These are phyloP conservation scores for Aphelinus certus DNA, from an alignment of 1,140 invertebrate species.

Conservation along the genomic window DNA sequence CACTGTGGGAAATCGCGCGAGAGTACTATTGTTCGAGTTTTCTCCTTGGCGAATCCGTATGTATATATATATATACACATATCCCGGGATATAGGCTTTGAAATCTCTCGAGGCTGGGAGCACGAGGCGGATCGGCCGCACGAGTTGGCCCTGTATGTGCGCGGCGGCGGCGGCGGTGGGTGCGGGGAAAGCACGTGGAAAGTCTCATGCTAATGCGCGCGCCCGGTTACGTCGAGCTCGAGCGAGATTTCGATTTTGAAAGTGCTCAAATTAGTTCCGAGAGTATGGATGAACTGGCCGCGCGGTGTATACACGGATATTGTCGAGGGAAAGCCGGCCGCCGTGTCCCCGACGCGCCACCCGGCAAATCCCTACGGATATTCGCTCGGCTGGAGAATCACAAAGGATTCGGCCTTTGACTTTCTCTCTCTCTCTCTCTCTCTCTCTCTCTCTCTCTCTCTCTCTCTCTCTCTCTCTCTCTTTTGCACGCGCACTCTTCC, in stretches of 20 bases:
- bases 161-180: too few species aligned
- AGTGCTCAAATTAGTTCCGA: slow-evolving; percentile 22
- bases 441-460: slow-evolving; percentile 8
- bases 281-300: slow-evolving; percentile 7
- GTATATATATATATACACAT: too few species aligned
- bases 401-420: slow-evolving; percentile 32
- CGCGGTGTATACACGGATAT: neutral
- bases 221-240: neutral
- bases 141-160: too few species aligned
- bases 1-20: too few species aligned
- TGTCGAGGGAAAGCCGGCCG: slow-evolving; percentile 29
- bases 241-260: slow-evolving; percentile 24
- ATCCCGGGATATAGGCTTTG: too few species aligned
- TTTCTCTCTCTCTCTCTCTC: slow-evolving; percentile 26
- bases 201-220: neutral
- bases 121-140: too few species aligned
- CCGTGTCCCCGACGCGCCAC: neutral
- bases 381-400: slow-evolving; percentile 35
- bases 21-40: too few species aligned
- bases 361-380: slow-evolving; percentile 27
- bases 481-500: too few species aligned
- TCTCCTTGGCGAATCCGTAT: too few species aligned
- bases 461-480: slow-evolving; percentile 4
- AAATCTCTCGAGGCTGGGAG: too few species aligned
- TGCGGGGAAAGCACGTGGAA: neutral